A percentile compares a stretch with the other conserved stretches of the same genome.
Conservation (phyloP, 2,113 vertebrate genomes). For the Takifugu bimaculatus region DNA sequence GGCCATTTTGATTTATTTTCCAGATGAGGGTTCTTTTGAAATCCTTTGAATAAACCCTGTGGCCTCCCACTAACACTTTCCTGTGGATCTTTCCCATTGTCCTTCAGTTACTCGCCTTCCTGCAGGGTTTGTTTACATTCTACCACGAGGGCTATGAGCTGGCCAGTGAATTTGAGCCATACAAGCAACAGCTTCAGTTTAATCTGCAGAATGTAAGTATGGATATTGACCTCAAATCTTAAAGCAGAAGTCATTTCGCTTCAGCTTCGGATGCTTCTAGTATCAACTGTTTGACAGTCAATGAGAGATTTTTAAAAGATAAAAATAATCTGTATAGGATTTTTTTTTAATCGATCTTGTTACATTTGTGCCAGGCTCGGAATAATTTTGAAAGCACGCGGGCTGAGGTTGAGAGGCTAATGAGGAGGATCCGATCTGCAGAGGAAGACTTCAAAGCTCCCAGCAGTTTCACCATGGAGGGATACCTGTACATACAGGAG, state of each 20-base stretch:
- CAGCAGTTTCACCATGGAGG: constrained; percentile 93
- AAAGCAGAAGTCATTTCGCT: no score
- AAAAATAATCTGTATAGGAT: no score
- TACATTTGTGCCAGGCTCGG: constrained; percentile 73
- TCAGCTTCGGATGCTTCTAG: neutral
- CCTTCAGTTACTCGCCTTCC: constrained; percentile 91
- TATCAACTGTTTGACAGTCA: neutral
- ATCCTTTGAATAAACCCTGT: constrained; percentile 20
- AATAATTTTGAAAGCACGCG: constrained; percentile 99
- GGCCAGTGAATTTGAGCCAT: constrained; percentile 93
- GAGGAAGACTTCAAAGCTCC: constrained; percentile 92
- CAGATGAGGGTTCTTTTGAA: constrained; percentile 38
- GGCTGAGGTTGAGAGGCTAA: constrained; percentile 92
- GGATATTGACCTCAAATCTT: neutral
- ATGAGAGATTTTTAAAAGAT: no score
- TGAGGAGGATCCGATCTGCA: constrained; percentile 95
- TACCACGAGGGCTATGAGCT: constrained; percentile 98
- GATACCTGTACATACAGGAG: constrained; percentile 93
- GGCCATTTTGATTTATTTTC: constrained; percentile 30
- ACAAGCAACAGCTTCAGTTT: constrained; percentile 96
- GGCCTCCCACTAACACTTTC: constrained; percentile 9
- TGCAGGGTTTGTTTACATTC: constrained; percentile 97
- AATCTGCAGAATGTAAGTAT: constrained; percentile 95
- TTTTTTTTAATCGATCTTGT: neutral
- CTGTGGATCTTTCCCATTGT: constrained; percentile 22